phyloP scores from a whole-genome alignment of 1,140 invertebrate species.

The Diploscapter pachys region DNA sequence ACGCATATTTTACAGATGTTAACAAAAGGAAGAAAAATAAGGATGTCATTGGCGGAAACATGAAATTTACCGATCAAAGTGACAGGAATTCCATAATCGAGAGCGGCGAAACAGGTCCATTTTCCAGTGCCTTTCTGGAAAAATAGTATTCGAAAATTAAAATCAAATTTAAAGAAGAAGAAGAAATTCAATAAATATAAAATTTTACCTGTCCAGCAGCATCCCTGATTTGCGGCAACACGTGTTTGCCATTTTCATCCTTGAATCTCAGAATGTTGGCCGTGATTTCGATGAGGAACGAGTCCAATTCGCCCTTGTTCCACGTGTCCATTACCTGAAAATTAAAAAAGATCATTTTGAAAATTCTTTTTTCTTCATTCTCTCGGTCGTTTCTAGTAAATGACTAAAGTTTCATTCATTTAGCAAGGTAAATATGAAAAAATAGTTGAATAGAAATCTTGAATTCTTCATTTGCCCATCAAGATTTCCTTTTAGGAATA shows the following conservation, averaged over 20 bases:
- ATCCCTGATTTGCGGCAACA: slow-evolving; percentile 89
- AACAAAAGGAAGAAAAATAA: background rate
- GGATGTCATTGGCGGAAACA: slow-evolving; percentile 15
- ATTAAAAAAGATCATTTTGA: no score
- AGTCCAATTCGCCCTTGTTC: slow-evolving; percentile 93
- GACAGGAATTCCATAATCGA: slow-evolving; percentile 93
- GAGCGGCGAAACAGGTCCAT: slow-evolving; percentile 92
- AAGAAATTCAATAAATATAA: no score
- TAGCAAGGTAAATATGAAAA: no score
- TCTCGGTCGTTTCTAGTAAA: no score
- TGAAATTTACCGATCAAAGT: slow-evolving; percentile 77
- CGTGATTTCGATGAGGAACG: slow-evolving; percentile 97
- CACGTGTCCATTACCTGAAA: slow-evolving; percentile 79
- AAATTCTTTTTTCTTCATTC: no score
- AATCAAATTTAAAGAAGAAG: no score
- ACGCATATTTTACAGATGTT: no score
- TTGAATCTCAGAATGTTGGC: slow-evolving; percentile 91
- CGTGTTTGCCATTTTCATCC: slow-evolving; percentile 74
- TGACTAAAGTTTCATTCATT: no score
- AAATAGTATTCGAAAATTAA: no score
- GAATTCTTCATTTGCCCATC: no score
- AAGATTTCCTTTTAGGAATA: no score
- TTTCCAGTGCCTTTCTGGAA: slow-evolving; percentile 90
- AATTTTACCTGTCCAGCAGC: slow-evolving; percentile 70
- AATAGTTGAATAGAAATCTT: no score